A percentile compares a stretch with the other conserved stretches of the same genome.
Evolutionary conservation across 2,888 invertebrate species (phyloP).

Genomic region (Argynnis bischoffii): DNA sequence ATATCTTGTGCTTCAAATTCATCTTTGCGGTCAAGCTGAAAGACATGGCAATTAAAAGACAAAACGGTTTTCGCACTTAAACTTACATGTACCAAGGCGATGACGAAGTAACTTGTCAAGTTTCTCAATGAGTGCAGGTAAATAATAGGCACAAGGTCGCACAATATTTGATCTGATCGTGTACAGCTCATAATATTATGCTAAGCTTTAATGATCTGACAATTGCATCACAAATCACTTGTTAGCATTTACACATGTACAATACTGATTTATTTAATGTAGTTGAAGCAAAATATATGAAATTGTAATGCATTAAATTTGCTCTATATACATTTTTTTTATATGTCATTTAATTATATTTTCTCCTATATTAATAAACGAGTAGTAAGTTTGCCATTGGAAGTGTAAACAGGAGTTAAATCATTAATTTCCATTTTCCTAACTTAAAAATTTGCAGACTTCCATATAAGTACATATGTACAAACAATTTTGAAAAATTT

Average conservation of each 20-base stretch:
- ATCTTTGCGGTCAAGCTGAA: not conserved
- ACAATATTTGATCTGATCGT: conserved; percentile 61
- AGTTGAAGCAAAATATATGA: too few relatives aligned
- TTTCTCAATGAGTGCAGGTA: conserved; percentile 57
- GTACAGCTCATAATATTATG: conserved; percentile 46
- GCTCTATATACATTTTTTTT: too few relatives aligned
- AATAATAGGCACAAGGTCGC: conserved; percentile 60
- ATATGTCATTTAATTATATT: too few relatives aligned
- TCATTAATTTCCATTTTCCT: too few relatives aligned
- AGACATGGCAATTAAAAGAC: conserved; percentile 6
- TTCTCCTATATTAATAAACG: too few relatives aligned
- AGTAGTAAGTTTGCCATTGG: too few relatives aligned
- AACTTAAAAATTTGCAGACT: too few relatives aligned
- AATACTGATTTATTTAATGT: not conserved
- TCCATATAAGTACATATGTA: too few relatives aligned
- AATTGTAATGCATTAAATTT: too few relatives aligned
- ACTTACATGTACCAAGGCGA: conserved; percentile 28
- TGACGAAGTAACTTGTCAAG: conserved; percentile 27
- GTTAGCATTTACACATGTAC: conserved; percentile 8
- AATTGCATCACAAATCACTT: conserved; percentile 37
- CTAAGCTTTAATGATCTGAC: conserved; percentile 43
- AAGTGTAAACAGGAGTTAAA: too few relatives aligned
- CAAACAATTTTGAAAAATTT: too few relatives aligned
- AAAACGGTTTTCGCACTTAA: conserved; percentile 24
- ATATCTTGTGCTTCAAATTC: not conserved